phyloP scores from a whole-genome alignment of 1,140 invertebrate genomes.

The Catajapyx aquilonaris region DNA sequence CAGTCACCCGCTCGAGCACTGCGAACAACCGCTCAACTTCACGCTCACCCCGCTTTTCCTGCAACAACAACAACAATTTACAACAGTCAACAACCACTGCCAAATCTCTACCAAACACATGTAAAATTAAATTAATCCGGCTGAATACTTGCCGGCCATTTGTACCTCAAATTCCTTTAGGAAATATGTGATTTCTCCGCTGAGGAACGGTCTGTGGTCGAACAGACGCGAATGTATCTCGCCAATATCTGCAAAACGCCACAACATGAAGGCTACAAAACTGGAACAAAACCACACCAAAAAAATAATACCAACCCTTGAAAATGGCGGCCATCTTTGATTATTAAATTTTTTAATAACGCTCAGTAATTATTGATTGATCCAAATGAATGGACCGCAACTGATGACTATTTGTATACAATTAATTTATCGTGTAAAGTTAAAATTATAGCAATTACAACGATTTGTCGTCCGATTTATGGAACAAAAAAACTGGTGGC shows the following conservation, averaged over 20 bases:
- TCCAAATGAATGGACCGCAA: no score
- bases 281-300: neutral
- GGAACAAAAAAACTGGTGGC: no score
- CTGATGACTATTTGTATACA: no score
- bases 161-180: constrained; percentile 66
- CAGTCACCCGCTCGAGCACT: constrained; percentile 50
- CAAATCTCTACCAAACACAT: no score
- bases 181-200: constrained; percentile 61
- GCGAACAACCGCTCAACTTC: constrained; percentile 58
- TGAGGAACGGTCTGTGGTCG: constrained; percentile 60
- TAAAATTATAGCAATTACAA: no score
- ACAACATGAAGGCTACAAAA: no score
- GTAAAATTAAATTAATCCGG: no score
- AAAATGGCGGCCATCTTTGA: constrained; percentile 4
- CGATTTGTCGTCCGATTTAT: no score
- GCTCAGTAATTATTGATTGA: no score
- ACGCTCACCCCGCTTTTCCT: constrained; percentile 50
- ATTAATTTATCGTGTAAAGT: no score
- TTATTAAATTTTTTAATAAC: no score
- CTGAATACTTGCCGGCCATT: no score
- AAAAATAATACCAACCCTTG: constrained; percentile 2
- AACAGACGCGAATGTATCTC: constrained; percentile 63
- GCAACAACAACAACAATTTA: neutral
- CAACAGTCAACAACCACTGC: constrained; percentile 1
- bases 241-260: constrained; percentile 45